Percentiles rank a stretch among this genome's conserved stretches.
phyloP scores from a whole-genome alignment of 2,113 vertebrate species.

The Oplegnathus fasciatus region DNA sequence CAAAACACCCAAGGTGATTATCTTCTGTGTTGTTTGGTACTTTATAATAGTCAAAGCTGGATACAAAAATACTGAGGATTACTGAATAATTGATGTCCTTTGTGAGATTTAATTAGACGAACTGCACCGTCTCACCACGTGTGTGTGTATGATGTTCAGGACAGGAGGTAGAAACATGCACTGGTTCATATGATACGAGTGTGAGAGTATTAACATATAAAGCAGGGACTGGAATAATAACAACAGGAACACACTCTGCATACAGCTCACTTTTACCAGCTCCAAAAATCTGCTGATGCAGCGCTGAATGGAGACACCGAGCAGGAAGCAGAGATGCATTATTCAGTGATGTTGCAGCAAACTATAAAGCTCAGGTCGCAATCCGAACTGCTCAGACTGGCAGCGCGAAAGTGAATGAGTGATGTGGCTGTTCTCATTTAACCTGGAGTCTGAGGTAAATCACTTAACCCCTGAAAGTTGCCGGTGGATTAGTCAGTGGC shows the following conservation, averaged over 20 bases:
- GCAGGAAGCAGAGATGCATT: slow-evolving; percentile 57
- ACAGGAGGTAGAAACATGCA: slow-evolving; percentile 6
- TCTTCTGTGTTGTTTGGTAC: slow-evolving; percentile 21
- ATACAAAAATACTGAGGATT: slow-evolving; percentile 25
- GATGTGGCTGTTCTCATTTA: slow-evolving; percentile 2
- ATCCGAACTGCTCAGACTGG: background rate
- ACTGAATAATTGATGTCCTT: slow-evolving; percentile 64
- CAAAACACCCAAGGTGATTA: slow-evolving; percentile 5
- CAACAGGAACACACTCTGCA: slow-evolving; percentile 14
- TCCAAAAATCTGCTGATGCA: slow-evolving; percentile 57
- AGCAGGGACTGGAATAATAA: slow-evolving; percentile 31
- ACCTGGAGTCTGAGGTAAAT: background rate
- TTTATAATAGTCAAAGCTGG: slow-evolving; percentile 1
- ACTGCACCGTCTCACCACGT: slow-evolving; percentile 9
- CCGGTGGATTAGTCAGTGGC: background rate
- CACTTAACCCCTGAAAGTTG: background rate
- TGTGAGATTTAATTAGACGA: slow-evolving; percentile 41
- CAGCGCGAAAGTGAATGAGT: background rate
- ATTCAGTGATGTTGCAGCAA: slow-evolving; percentile 61
- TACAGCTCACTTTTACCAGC: background rate
- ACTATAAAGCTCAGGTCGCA: slow-evolving; percentile 41
- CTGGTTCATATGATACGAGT: slow-evolving; percentile 38
- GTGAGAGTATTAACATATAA: slow-evolving; percentile 34
- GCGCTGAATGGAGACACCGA: slow-evolving; percentile 13
- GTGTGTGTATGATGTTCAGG: slow-evolving; percentile 18